These are phyloP conservation scores for Diadumene lineata DNA, from an alignment of 92 coral and sea anemone genomes.

Conservation along the genomic window DNA sequence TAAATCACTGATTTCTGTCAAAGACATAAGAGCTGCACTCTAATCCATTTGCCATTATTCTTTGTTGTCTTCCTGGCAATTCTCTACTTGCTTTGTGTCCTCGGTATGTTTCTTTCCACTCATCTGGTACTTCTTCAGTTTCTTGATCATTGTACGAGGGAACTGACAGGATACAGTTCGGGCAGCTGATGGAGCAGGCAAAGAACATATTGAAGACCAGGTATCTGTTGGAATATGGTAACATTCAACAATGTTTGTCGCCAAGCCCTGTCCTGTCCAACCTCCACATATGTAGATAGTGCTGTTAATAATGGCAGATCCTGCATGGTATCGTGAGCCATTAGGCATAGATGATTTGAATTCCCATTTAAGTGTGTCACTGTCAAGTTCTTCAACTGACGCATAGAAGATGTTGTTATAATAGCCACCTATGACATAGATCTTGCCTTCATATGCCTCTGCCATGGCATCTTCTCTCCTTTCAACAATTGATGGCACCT, in stretches of 20 bases:
- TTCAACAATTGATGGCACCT: constrained; percentile 78
- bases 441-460: constrained; percentile 78
- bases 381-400: constrained; percentile 83
- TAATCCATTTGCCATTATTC: background rate
- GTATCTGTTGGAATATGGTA: constrained; percentile 83
- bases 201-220: constrained; percentile 73
- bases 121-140: constrained; percentile 34
- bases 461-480: constrained; percentile 97
- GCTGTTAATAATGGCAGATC: constrained; percentile 78
- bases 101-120: background rate
- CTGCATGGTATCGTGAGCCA: constrained; percentile 88
- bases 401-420: constrained; percentile 80
- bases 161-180: constrained; percentile 78
- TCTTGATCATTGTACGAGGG: constrained; percentile 89
- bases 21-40: background rate
- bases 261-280: constrained; percentile 90
- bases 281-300: constrained; percentile 97
- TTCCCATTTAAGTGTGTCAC: constrained; percentile 77
- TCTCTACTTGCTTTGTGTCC: no score
- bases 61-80: background rate
- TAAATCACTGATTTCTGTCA: no score
- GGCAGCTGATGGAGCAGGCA: constrained; percentile 94
- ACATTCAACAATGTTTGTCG: constrained; percentile 77
- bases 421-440: constrained; percentile 93
- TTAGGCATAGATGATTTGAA: constrained; percentile 70